These are phyloP conservation scores for Microplitis mediator DNA, from an alignment of 1,140 invertebrate genomes.

Conservation along the genomic window DNA sequence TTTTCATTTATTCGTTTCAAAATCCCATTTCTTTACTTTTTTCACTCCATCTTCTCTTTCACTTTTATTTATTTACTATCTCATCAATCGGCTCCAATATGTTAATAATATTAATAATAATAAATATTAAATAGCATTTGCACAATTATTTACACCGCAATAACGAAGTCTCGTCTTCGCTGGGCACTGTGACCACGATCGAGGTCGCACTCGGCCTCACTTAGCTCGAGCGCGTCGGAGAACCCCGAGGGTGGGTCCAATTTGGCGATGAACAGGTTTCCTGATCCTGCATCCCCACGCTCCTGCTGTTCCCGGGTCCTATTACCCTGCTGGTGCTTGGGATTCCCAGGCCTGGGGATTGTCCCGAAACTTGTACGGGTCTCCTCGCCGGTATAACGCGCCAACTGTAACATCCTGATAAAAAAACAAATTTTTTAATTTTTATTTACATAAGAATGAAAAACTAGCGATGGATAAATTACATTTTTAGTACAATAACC, in stretches of 20 bases:
- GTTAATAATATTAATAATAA: background rate
- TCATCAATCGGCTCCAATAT: background rate
- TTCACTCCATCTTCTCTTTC: background rate
- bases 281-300: conserved; percentile 59
- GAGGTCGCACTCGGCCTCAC: conserved; percentile 63
- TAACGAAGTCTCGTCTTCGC: conserved; percentile 61
- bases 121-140: too few species aligned
- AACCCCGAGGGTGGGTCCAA: conserved; percentile 67
- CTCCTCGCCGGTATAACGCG: conserved; percentile 62
- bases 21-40: background rate
- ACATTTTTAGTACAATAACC: too few species aligned
- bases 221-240: conserved; percentile 66
- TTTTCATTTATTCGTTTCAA: background rate
- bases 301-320: conserved; percentile 57
- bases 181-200: conserved; percentile 51
- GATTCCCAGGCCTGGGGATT: conserved; percentile 58
- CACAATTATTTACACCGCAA: conserved; percentile 60
- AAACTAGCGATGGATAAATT: too few species aligned
- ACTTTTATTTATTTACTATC: background rate
- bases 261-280: conserved; percentile 66
- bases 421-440: conserved; percentile 11
- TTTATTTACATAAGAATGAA: too few species aligned
- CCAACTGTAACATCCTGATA: conserved; percentile 59
- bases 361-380: conserved; percentile 60
- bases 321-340: conserved; percentile 62